Conservation (phyloP, 1,140 invertebrate genomes). For the Theocolax elegans region DNA sequence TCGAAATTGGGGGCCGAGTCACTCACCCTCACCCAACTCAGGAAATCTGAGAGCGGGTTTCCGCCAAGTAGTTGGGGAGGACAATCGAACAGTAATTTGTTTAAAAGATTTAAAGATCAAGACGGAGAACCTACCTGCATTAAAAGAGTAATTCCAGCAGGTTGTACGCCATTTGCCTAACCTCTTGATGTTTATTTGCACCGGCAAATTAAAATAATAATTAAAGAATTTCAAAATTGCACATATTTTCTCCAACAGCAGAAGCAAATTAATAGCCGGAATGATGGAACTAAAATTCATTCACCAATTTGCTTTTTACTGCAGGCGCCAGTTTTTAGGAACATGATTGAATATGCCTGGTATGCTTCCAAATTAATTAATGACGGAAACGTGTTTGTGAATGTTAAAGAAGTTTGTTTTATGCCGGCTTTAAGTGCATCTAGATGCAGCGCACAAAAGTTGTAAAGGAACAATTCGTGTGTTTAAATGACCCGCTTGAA, state of each 20-base stretch:
- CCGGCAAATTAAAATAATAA: not conserved
- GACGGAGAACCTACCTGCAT: too few relatives aligned
- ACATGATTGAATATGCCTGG: too few relatives aligned
- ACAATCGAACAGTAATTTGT: too few relatives aligned
- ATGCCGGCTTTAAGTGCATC: too few relatives aligned
- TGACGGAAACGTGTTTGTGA: not conserved
- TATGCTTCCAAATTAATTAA: not conserved
- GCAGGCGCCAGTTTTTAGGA: too few relatives aligned
- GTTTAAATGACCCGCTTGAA: too few relatives aligned
- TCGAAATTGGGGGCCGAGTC: too few relatives aligned
- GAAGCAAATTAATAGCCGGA: not conserved
- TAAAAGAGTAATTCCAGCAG: not conserved
- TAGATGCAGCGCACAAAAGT: not conserved
- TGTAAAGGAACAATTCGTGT: too few relatives aligned
- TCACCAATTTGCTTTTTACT: not conserved
- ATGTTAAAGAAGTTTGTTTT: conserved; percentile 27
- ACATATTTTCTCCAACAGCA: not conserved
- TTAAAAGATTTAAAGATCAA: not conserved
- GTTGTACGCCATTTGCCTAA: not conserved
- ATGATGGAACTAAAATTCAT: not conserved
- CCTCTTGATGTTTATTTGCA: conserved; percentile 10
- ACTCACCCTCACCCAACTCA: too few relatives aligned
- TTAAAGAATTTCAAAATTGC: not conserved
- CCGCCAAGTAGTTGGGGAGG: too few relatives aligned
- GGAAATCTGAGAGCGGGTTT: too few relatives aligned